Base-by-base conservation (phyloP, 2,113 vertebrate species). In the Python bivittatus region DNA sequence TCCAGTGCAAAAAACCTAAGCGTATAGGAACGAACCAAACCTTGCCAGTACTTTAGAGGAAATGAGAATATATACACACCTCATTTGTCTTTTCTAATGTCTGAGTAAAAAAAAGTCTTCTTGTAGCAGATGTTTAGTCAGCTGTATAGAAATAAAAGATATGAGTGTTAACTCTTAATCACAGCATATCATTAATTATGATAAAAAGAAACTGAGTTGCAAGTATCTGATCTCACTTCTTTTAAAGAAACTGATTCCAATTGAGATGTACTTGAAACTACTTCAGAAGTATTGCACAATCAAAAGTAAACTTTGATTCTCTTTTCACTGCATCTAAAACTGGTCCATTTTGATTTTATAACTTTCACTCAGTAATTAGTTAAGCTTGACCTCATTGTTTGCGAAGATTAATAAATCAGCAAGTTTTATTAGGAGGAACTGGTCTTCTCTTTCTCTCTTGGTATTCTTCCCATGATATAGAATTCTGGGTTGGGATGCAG, bases 401-500 rank as follows among this genome's bases (percentile, higher is more conserved):
- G 83, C 2, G 2, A 54, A 4, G 1, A 11, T 3, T 0, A 1
- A 13, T 68, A 9, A 0, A 1, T 12, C 1, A 22, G 11, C 12
- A 84, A 0, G 0, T 6, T 1, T 0, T 0, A 0, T 93, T 87
- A 87, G 38, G 91, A 48, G 0, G 0, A 15, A 17, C 56, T 42
- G 0, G 12, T 88, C 84, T 96, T 97, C 0, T 22, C 91, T 38
- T 53, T 22, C 58, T 97, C 96, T 89, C 91, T 91, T 0, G 98
- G 97, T 2, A 91, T 10, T 91, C 98, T 97, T 42, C 98, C 98
- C 97, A 99, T 94, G 9, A 92, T 95, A 90, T 98, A 98, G 96
- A 98, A 99, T 72, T 98, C 98, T 2, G 89, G 0, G 92, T 99
- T 99, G 23, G 98, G 98, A 91, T 95, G 97, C 96, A 99, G 96